A percentile compares a stretch with the other conserved stretches of the same genome.
These are phyloP conservation scores for Gila orcuttii DNA, from an alignment of 2,113 vertebrate species.

Conservation along the genomic window DNA sequence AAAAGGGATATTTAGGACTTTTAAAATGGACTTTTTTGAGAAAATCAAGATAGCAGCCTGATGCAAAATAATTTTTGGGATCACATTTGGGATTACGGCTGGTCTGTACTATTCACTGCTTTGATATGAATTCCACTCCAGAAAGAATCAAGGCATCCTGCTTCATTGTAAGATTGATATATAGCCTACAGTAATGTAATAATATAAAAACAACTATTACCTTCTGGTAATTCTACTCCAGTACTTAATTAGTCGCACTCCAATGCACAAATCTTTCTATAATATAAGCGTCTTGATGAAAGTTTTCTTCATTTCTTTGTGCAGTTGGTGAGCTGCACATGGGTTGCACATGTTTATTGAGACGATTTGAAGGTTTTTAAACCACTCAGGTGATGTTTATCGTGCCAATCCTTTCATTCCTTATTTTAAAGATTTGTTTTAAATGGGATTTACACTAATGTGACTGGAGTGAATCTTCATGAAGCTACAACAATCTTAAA, in stretches of 20 bases:
- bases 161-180: neutral
- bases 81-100: neutral
- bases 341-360: neutral
- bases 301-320: neutral
- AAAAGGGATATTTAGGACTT: slow-evolving; percentile 25
- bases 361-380: neutral
- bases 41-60: neutral
- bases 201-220: neutral
- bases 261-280: neutral
- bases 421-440: neutral
- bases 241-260: no score
- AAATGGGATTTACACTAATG: neutral
- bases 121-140: neutral
- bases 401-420: neutral
- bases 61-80: neutral
- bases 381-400: neutral
- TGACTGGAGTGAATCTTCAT: neutral
- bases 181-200: no score
- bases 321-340: neutral
- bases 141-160: neutral
- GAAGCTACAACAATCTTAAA: neutral
- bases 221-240: neutral
- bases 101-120: neutral
- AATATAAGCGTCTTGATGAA: neutral
- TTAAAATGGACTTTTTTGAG: neutral